These are phyloP conservation scores for Frankliniella intonsa DNA, from an alignment of 2,888 invertebrate species.

Conservation along the genomic window DNA sequence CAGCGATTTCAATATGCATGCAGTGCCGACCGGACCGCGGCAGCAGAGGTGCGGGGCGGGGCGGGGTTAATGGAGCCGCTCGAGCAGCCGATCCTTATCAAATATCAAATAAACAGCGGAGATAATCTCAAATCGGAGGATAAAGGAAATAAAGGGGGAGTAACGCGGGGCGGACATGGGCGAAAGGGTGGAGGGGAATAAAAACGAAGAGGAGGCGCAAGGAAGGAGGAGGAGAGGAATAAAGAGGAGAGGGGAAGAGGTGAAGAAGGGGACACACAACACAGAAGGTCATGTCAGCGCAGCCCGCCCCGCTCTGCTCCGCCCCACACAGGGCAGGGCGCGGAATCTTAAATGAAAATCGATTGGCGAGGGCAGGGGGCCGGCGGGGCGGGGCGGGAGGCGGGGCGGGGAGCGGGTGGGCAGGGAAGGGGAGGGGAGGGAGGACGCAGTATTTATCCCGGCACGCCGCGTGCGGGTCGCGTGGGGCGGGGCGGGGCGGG, in stretches of 20 bases:
- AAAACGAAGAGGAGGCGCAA: too few species aligned
- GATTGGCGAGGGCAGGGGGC: neutral
- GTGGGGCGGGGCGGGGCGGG: too few species aligned
- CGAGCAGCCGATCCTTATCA: too few species aligned
- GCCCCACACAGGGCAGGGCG: neutral
- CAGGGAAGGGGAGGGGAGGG: neutral
- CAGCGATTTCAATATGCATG: neutral
- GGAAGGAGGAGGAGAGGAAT: neutral
- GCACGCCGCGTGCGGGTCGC: too few species aligned
- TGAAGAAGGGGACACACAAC: neutral
- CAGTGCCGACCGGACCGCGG: too few species aligned
- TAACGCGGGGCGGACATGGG: too few species aligned
- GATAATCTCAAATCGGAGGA: too few species aligned
- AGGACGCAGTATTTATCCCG: neutral
- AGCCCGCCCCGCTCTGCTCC: neutral
- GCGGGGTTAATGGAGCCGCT: too few species aligned
- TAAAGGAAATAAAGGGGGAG: too few species aligned
- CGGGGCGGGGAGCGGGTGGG: neutral
- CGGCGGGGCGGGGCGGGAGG: neutral
- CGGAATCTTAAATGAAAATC: slow-evolving; percentile 20
- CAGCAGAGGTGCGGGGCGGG: too few species aligned
- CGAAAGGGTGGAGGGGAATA: too few species aligned
- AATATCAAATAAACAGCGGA: too few species aligned
- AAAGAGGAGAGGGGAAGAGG: neutral
- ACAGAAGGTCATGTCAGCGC: neutral